Evolutionary conservation across 2,797 vertebrate genomes (phyloP), one percentile per base, ranked within the genome.

Genomic region (Anisognathus igniventris): DNA sequence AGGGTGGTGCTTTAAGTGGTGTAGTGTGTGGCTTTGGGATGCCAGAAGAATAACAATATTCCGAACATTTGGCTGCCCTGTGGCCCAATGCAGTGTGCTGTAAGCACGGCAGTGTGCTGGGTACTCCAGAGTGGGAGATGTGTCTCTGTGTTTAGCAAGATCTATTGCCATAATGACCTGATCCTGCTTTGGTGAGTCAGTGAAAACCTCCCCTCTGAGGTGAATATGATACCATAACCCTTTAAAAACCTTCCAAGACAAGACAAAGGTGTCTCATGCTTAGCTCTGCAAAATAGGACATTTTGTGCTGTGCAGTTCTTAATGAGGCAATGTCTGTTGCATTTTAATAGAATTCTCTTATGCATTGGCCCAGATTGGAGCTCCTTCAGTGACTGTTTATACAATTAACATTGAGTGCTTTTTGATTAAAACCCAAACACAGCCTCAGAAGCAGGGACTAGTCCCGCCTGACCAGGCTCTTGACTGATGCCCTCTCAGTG

Each of bases 271-370:
- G 67, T 61, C 37, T 77, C 31, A 27, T 58, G 61, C 68, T 61
- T 57, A 61, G 54, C 58, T 53, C 51, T 75, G 74, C 76, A 92
- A 95, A 86, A 76, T 9, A 47, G 53, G 75, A 51, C 66, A 33
- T 42, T 80, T 77, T 74, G 86, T 85, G 74, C 86, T 57, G 44
- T 3, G 0, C 48, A 24, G 37, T 24, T 93, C 37, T 80, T 94
- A 91, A 87, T 64, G 57, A 91, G 53, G 42, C 72, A 47, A 39
- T 7, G 48, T 72, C 66, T 90, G 44, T 72, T 88, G 77, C 56
- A 75, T 95, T 95, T 92, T 95, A 93, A 79, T 74, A 85, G 44
- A 70, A 56, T 91, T 42, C 61, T 94, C 66, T 65, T 85, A 79
- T 60, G 67, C 77, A 90, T 28, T 90, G 86, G 70, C 62, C 86